phyloP scores from a whole-genome alignment of 2,888 invertebrate species.

The Habroteleia sp. region DNA sequence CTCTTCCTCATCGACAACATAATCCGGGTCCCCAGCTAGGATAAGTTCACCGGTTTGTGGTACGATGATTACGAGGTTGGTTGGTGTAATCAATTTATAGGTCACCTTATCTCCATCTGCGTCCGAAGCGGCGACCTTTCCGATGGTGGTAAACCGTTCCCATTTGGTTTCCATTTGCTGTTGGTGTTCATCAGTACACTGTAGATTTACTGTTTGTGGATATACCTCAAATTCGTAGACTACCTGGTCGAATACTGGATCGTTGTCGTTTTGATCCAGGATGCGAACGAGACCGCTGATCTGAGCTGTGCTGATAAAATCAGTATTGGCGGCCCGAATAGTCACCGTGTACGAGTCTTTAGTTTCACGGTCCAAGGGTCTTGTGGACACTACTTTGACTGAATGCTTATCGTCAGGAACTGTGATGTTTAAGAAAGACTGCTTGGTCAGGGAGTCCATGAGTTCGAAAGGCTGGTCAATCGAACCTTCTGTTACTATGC shows the following conservation, averaged over 20 bases:
- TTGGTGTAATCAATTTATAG: conserved; percentile 90
- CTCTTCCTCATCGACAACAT: conserved; percentile 82
- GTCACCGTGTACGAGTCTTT: conserved; percentile 87
- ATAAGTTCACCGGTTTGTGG: conserved; percentile 96
- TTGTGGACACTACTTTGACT: conserved; percentile 88
- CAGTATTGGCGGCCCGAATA: conserved; percentile 90
- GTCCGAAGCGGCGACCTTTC: conserved; percentile 92
- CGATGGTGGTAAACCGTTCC: conserved; percentile 91
- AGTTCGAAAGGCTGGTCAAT: conserved; percentile 85
- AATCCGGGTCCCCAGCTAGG: conserved; percentile 89
- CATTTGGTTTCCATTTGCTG: conserved; percentile 83
- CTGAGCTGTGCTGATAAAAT: conserved; percentile 90
- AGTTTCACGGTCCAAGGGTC: conserved; percentile 89
- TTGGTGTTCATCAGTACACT: conserved; percentile 29
- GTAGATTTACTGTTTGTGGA: conserved; percentile 69
- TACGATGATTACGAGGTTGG: conserved; percentile 92
- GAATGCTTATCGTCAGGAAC: conserved; percentile 81
- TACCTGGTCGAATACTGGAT: conserved; percentile 90
- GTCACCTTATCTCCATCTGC: conserved; percentile 96
- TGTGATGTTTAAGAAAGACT: conserved; percentile 79
- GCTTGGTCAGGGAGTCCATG: conserved; percentile 84
- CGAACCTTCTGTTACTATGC: conserved; percentile 87
- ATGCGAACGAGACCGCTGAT: conserved; percentile 88
- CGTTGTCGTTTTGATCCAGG: conserved; percentile 95
- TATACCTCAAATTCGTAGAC: conserved; percentile 88